A percentile compares a stretch with the other conserved stretches of the same genome.
These are phyloP conservation scores for Gibbula magus DNA, from an alignment of 2,888 invertebrate genomes.

Conservation along the genomic window DNA sequence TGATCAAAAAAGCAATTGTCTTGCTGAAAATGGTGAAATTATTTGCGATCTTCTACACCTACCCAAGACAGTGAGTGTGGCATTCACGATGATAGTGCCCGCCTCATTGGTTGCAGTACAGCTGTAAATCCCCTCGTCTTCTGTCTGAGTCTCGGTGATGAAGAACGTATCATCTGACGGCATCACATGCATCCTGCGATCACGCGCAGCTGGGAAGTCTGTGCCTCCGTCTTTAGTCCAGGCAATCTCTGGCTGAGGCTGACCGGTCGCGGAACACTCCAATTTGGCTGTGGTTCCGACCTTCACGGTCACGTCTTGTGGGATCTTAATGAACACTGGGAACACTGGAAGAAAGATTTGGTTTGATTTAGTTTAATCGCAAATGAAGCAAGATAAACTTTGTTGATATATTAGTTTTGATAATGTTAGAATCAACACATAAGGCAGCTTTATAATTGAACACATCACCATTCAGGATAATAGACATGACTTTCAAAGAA, in stretches of 20 bases:
- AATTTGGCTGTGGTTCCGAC: slow-evolving; percentile 90
- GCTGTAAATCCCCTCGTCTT: slow-evolving; percentile 93
- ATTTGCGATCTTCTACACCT: slow-evolving; percentile 44
- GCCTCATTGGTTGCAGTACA: slow-evolving; percentile 94
- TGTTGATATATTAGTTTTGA: no score
- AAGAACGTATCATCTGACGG: slow-evolving; percentile 93
- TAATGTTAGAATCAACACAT: no score
- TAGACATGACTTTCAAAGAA: no score
- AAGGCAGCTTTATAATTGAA: no score
- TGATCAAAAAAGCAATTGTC: no score
- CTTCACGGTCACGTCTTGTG: slow-evolving; percentile 88
- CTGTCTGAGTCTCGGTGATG: slow-evolving; percentile 91
- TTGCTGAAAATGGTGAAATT: no score
- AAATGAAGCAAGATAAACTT: no score
- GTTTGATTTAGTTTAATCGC: not conserved
- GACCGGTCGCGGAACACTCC: slow-evolving; percentile 93
- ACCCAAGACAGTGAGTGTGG: slow-evolving; percentile 85
- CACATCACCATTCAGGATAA: no score
- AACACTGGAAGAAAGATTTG: slow-evolving; percentile 80
- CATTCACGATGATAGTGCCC: slow-evolving; percentile 90
- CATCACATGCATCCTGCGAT: slow-evolving; percentile 94
- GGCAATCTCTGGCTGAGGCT: slow-evolving; percentile 83
- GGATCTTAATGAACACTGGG: slow-evolving; percentile 89
- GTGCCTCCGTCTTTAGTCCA: slow-evolving; percentile 77
- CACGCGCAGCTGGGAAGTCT: slow-evolving; percentile 92